Base-by-base conservation (phyloP, 2,113 vertebrate species). In the Upupa epops region DNA sequence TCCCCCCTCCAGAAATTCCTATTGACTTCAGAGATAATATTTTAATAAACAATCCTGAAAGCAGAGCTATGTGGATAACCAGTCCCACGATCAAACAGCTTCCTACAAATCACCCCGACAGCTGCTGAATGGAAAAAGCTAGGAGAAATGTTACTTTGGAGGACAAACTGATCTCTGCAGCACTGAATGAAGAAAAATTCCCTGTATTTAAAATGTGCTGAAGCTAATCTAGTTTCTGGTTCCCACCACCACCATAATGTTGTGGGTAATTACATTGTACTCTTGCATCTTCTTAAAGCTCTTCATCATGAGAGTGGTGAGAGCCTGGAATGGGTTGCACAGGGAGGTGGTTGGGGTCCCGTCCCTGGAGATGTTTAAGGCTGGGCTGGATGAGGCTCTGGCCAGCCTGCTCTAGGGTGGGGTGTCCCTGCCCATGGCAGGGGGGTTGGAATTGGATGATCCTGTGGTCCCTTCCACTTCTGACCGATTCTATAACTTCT, bases 1-100 rank as follows among this genome's bases (percentile, higher is more conserved):
- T 65, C 72, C 63, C 46, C 45, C 66, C 78, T 94, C 78, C 26
- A 15, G 66, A 82, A 95, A 86, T 89, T 64, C 56, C 42, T 70
- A 21, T 2, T 91, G 32, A 91, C 88, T 88, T 89, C 59, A 79
- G 70, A 88, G 72, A 69, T 15, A 89, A 17, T 51, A 77, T 83
- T 92, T 73, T 86, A 90, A 87, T 59, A 94, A 90, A 89, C 83
- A 90, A 65, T 84, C 51, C 45, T 90, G 66, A 79, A 86, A 79
- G 71, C 46, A 75, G 31, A 74, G 42, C 72, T 68, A 69, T 74
- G 55, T 37, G 81, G 76, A 75, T 88, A 90, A 92, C 74, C 42
- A 70, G 37, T 51, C 51, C 55, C 65, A 40, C 22, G 63, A 84
- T 48, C 66, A 63, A 78, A 87, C 42, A 84, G 40, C 63, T 90